Base-by-base conservation (phyloP, 2,113 vertebrate species). In the Sardina pilchardus region DNA sequence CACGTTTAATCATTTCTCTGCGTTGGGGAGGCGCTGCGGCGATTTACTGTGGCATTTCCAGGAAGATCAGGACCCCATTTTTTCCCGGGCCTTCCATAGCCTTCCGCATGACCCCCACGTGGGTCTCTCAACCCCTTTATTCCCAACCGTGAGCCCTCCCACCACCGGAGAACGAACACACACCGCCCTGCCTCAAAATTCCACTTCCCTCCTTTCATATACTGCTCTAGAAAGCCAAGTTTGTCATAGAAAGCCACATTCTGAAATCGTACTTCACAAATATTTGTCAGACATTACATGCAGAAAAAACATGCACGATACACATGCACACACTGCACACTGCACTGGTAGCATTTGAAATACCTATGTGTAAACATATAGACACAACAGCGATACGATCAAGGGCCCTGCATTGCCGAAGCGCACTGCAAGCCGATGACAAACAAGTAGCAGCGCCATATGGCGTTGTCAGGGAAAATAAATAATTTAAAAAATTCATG, bases 41-140 rank as follows among this genome's bases (percentile, higher is more conserved):
- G 91, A 95, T 95, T 95, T 95, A 95, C 94, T 93, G 93, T 95
- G 95, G 94, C 94, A 95, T 95, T 95, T 95, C 92, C 92, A 93
- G 93, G 91, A 95, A 94, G 94, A 95, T 94, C 94, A 94, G 91
- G 93, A 92, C 93, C 93, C 93, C 88, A 92, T 95, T 94, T 93
- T 93, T 93, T 92, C 90, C 90, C 85, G 85, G 88, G 84, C 89
- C 59, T 85, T 82, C 45, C 53, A 42, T 16, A 88, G 84, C 81
- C 86, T 87, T 89, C 67, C 86, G 87, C 89, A 81, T 78, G 89
- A 89, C 86, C n/a, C 84, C 87, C 91, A 6, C 26, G 16, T 7
- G 26, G 4, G 16, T 19, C 50, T 1, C 50, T 53, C 53, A 5
- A 59, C 12, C 71, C 14, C 34, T 36, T 36, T 16, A 36, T 71